phyloP scores from a whole-genome alignment of 1,140 invertebrate species.

The Rhizoglyphus robini region DNA sequence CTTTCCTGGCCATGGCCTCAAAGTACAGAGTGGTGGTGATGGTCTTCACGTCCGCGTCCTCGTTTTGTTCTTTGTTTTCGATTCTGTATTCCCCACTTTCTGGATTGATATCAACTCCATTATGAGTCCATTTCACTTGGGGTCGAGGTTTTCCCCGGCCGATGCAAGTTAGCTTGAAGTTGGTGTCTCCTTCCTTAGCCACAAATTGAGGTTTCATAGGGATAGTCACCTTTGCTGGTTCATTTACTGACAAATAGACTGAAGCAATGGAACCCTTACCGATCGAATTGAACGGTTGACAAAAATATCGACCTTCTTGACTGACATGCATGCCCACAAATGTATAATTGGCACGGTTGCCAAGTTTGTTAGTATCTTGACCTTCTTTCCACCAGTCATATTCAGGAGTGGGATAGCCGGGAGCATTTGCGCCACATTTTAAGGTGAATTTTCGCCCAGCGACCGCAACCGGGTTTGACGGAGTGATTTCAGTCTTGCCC shows the following conservation, averaged over 20 bases:
- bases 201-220: constrained; percentile 53
- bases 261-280: constrained; percentile 67
- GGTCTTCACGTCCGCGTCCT: constrained; percentile 52
- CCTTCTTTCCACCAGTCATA: constrained; percentile 70
- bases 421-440: constrained; percentile 66
- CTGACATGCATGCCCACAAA: constrained; percentile 64
- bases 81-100: constrained; percentile 53
- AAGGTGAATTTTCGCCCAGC: constrained; percentile 67
- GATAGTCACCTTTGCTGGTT: constrained; percentile 63
- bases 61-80: constrained; percentile 55
- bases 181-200: constrained; percentile 55
- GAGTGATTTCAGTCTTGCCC: constrained; percentile 63
- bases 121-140: constrained; percentile 67
- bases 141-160: constrained; percentile 75
- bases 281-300: constrained; percentile 72
- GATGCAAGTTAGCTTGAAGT: constrained; percentile 63
- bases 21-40: constrained; percentile 71
- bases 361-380: constrained; percentile 38
- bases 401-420: constrained; percentile 71
- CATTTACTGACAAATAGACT: constrained; percentile 62
- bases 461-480: constrained; percentile 64
- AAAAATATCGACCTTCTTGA: constrained; percentile 74
- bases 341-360: constrained; percentile 61
- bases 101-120: constrained; percentile 55
- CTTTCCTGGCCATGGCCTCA: constrained; percentile 47